Conservation (phyloP, 2,113 vertebrate species). For the Xenopus tropicalis region UCB_Xtro_10.0 CM004450.2:25269001-25269500, state of each 20-base stretch:
- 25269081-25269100: no score
- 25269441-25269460: slow-evolving; percentile 47
- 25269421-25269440: neutral
- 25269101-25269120: slow-evolving; percentile 38
- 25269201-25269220: slow-evolving; percentile 52
- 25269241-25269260: slow-evolving; percentile 58
- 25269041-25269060: no score
- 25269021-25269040: no score
- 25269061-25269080: no score
- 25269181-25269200: slow-evolving; percentile 58
- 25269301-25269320: slow-evolving; percentile 57
- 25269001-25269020: no score
- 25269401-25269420: slow-evolving; percentile 51
- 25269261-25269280: slow-evolving; percentile 67
- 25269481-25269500: slow-evolving; percentile 51
- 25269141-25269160: slow-evolving; percentile 68
- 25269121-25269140: slow-evolving; percentile 71
- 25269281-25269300: slow-evolving; percentile 52
- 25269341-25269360: slow-evolving; percentile 63
- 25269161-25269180: slow-evolving; percentile 56
- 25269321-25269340: slow-evolving; percentile 57
- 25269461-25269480: slow-evolving; percentile 51
- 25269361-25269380: slow-evolving; percentile 58
- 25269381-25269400: slow-evolving; percentile 53
- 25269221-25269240: slow-evolving; percentile 47